Evolutionary conservation across 2,888 invertebrate species (phyloP).

Genomic region (Galerucella pusilla): DNA sequence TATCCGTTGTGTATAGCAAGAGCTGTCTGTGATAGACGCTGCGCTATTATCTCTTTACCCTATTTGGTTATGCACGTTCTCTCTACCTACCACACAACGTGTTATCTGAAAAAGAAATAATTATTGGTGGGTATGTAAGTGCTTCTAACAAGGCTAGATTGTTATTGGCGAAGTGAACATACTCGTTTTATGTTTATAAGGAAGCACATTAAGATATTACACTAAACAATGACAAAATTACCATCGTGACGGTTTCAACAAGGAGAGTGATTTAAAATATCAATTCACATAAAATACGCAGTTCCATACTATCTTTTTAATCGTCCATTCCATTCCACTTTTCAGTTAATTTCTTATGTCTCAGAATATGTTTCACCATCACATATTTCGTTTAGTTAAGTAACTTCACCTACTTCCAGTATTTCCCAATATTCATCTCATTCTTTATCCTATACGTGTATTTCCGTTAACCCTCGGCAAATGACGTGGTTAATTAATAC

Average conservation of each 20-base stretch:
- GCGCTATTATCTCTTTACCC: constrained; percentile 31
- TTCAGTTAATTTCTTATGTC: no score
- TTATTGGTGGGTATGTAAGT: constrained; percentile 27
- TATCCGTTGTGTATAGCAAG: constrained; percentile 23
- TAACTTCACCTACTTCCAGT: no score
- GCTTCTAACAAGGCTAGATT: constrained; percentile 32
- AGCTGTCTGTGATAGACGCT: constrained; percentile 31
- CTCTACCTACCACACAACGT: constrained; percentile 30
- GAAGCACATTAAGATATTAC: constrained; percentile 24
- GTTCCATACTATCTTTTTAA: no score
- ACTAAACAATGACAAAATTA: not conserved
- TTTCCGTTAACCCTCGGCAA: no score
- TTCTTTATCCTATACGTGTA: no score
- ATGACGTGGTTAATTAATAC: no score
- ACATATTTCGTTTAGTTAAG: no score
- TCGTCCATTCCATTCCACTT: no score
- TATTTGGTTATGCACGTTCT: constrained; percentile 29
- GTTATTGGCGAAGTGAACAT: constrained; percentile 25
- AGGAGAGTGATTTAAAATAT: constrained; percentile 3
- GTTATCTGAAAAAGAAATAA: constrained; percentile 31
- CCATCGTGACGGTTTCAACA: not conserved
- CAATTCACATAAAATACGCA: not conserved
- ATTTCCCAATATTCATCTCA: no score
- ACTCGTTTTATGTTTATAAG: constrained; percentile 18
- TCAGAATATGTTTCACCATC: no score